Conservation (phyloP, 2,797 vertebrate genomes). For the Nyctalus aviator region DNA sequence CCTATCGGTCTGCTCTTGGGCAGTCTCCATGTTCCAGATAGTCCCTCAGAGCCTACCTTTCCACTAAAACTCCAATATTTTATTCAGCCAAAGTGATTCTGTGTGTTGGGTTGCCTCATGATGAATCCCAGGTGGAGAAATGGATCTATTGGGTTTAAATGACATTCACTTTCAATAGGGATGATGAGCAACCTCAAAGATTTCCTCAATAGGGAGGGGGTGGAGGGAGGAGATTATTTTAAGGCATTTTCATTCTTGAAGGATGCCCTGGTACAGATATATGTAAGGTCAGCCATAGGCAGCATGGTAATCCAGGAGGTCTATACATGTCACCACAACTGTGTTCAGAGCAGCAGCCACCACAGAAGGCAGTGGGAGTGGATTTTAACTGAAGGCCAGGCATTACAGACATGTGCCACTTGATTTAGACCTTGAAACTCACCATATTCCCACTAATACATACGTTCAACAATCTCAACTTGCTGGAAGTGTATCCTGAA, state of each 20-base stretch:
- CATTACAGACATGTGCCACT: background rate
- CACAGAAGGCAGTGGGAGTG: background rate
- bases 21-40: background rate
- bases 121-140: background rate
- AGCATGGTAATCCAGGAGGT: background rate
- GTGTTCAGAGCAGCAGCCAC: background rate
- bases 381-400: background rate
- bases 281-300: background rate
- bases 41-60: background rate
- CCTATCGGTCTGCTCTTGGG: background rate
- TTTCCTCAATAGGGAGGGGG: background rate
- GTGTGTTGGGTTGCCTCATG: background rate
- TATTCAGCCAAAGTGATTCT: background rate
- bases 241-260: background rate
- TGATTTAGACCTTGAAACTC: slow-evolving; percentile 74
- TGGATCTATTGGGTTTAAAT: background rate
- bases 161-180: background rate
- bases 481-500: slow-evolving; percentile 74
- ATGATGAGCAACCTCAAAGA: background rate
- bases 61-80: background rate
- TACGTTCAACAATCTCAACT: slow-evolving; percentile 82
- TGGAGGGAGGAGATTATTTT: background rate
- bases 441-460: slow-evolving; percentile 71
- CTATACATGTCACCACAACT: background rate
- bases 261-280: background rate